Conservation (phyloP, 2,888 invertebrate genomes). For the Eulithis prunata region DNA sequence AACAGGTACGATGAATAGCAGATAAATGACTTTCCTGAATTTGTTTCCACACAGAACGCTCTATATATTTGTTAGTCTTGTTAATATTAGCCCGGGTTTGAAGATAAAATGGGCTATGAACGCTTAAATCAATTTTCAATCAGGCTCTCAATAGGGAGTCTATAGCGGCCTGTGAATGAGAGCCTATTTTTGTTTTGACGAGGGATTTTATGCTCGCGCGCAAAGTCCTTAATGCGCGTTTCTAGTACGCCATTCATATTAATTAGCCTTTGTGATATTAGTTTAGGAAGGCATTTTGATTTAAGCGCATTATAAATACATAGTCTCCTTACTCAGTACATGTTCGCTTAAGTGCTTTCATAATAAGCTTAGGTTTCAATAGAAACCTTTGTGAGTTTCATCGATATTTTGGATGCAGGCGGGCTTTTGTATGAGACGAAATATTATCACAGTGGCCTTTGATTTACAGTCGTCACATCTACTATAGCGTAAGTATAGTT, state of each 20-base stretch:
- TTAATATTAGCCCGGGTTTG: conserved; percentile 41
- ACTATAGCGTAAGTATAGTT: too few relatives aligned
- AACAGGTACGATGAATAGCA: conserved; percentile 66
- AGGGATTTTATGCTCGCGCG: conserved; percentile 31
- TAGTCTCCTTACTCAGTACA: not conserved
- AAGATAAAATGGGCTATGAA: conserved; percentile 40
- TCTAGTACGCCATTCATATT: conserved; percentile 32
- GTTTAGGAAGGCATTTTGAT: conserved; percentile 21
- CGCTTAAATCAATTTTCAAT: conserved; percentile 58
- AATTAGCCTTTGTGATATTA: conserved; percentile 33
- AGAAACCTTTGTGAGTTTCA: conserved; percentile 13
- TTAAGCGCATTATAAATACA: conserved; percentile 19
- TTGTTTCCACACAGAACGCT: conserved; percentile 14
- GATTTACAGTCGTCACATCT: too few relatives aligned
- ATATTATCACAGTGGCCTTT: too few relatives aligned
- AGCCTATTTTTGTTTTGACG: conserved; percentile 43
- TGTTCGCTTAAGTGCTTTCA: not conserved
- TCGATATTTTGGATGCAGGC: conserved; percentile 5
- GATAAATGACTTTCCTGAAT: conserved; percentile 4
- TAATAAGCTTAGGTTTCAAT: not conserved
- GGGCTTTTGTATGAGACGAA: too few relatives aligned
- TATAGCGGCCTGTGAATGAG: conserved; percentile 47
- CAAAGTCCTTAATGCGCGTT: conserved; percentile 38
- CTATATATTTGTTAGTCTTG: conserved; percentile 42
- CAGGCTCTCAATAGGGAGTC: conserved; percentile 46